Percentiles rank a stretch among this genome's conserved stretches.
Conservation (phyloP, 2,888 invertebrate genomes). For the Drosophila anceps region DNA sequence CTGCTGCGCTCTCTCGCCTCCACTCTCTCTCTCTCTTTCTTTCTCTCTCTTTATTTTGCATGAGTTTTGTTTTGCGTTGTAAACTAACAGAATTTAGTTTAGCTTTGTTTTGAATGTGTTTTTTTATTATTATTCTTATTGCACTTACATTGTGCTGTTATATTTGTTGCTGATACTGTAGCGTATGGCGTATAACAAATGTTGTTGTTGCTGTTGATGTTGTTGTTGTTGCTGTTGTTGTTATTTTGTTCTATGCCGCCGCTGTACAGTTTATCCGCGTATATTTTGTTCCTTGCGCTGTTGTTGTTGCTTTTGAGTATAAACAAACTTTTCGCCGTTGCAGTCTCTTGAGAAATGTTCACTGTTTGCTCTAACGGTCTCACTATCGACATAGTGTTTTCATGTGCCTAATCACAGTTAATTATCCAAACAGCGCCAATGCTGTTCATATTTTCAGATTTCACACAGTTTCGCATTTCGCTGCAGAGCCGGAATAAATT, state of each 20-base stretch:
- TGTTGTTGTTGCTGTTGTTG: slow-evolving; percentile 16
- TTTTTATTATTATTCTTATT: slow-evolving; percentile 6
- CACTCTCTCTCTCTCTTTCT: slow-evolving; percentile 19
- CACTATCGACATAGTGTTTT: slow-evolving; percentile 83
- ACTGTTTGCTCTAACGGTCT: slow-evolving; percentile 82
- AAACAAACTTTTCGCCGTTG: slow-evolving; percentile 60
- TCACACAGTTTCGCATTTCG: slow-evolving; percentile 14
- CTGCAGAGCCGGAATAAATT: neutral
- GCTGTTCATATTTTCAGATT: slow-evolving; percentile 14
- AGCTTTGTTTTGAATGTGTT: slow-evolving; percentile 27
- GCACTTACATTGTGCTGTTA: slow-evolving; percentile 67
- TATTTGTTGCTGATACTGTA: slow-evolving; percentile 33
- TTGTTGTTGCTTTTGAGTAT: slow-evolving; percentile 51
- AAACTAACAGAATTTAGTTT: slow-evolving; percentile 42
- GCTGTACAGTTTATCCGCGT: slow-evolving; percentile 53
- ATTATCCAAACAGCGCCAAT: slow-evolving; percentile 8
- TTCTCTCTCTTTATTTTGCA: slow-evolving; percentile 24
- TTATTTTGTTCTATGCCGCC: slow-evolving; percentile 23
- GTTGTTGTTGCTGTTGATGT: slow-evolving; percentile 17
- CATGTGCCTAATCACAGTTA: slow-evolving; percentile 36
- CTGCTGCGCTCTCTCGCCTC: slow-evolving; percentile 43
- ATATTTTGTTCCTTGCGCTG: slow-evolving; percentile 21
- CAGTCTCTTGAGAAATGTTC: slow-evolving; percentile 80
- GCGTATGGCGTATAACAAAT: slow-evolving; percentile 38
- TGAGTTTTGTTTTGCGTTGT: slow-evolving; percentile 48